phyloP scores from a whole-genome alignment of 2,113 vertebrate species.

The Brevimyrus niger region DNA sequence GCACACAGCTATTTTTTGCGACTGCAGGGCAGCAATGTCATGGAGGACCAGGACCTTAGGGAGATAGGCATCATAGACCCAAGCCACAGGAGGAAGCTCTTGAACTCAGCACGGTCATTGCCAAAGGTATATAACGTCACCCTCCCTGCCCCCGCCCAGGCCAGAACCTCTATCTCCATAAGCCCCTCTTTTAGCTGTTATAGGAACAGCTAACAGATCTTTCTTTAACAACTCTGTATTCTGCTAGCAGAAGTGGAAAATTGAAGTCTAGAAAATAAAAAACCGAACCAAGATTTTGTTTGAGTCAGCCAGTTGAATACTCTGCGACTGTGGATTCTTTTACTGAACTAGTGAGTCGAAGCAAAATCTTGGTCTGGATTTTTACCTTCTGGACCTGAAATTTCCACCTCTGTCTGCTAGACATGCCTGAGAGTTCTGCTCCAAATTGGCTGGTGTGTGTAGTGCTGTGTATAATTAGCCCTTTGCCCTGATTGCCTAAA shows the following conservation, averaged over 20 bases:
- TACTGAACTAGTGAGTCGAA: not conserved
- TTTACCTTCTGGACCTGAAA: not conserved
- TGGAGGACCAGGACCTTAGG: constrained; percentile 93
- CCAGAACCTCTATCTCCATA: not conserved
- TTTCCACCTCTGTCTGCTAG: not conserved
- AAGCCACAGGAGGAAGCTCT: constrained; percentile 82
- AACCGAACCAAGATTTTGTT: not conserved
- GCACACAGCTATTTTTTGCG: constrained; percentile 4
- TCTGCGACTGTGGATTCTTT: not conserved
- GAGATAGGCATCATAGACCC: constrained; percentile 87
- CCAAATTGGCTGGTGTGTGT: not conserved
- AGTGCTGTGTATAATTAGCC: not conserved
- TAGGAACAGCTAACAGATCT: not conserved
- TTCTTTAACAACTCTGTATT: not conserved
- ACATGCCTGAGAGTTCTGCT: not conserved
- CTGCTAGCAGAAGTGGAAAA: not conserved
- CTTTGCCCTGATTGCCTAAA: not conserved
- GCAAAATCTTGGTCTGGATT: not conserved
- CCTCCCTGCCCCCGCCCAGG: not conserved
- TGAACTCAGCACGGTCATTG: constrained; percentile 80
- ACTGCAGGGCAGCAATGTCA: constrained; percentile 63
- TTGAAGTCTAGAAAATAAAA: not conserved
- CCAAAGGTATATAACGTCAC: constrained; percentile 73
- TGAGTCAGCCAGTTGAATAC: not conserved
- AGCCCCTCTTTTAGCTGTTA: not conserved